Conservation (phyloP, 2,888 invertebrate genomes). For the Pharmacophagus antenor region DNA sequence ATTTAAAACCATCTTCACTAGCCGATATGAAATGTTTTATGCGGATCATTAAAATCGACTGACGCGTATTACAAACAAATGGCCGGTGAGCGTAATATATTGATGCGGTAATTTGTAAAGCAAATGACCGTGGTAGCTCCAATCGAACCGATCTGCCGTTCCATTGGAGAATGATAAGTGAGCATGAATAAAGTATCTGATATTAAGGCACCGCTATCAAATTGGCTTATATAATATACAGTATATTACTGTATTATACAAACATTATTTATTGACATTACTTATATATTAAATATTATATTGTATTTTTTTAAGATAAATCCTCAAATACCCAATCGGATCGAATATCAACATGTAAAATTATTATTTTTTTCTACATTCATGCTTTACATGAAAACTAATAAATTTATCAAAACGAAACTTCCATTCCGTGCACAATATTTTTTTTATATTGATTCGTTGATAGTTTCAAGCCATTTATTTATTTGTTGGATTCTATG, state of each 20-base stretch:
- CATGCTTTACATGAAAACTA: no score
- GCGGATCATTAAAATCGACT: not conserved
- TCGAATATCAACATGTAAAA: no score
- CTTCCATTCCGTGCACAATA: no score
- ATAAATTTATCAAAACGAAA: no score
- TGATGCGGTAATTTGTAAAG: slow-evolving; percentile 8
- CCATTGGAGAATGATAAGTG: slow-evolving; percentile 6
- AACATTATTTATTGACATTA: not conserved
- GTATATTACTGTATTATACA: not conserved
- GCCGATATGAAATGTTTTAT: not conserved
- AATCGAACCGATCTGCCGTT: not conserved
- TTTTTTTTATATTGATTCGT: no score
- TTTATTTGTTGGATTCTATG: no score
- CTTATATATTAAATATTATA: no score
- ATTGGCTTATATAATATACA: no score
- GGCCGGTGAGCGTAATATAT: not conserved
- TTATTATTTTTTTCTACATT: no score
- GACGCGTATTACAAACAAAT: not conserved
- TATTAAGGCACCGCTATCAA: not conserved
- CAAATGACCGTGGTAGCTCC: slow-evolving; percentile 6
- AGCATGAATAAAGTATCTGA: slow-evolving; percentile 1
- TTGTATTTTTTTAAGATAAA: no score
- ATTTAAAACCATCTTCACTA: not conserved
- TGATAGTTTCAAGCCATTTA: no score
- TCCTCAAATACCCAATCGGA: no score